Evolutionary conservation across 2,113 vertebrate genomes (phyloP).

Genomic region (Diadophis punctatus): DNA sequence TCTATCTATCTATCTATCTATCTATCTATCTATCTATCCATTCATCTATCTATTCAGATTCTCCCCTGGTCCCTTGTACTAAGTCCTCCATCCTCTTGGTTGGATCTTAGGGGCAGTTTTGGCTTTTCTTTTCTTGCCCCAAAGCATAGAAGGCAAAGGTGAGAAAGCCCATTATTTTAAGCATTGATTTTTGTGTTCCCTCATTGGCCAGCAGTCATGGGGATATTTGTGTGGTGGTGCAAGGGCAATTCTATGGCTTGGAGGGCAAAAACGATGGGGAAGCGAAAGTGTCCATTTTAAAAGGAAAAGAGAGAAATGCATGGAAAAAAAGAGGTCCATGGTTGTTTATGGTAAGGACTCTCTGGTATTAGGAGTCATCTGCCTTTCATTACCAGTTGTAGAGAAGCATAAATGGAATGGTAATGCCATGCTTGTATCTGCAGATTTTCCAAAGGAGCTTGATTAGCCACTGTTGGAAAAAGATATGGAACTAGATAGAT

Average conservation of each 20-base stretch:
- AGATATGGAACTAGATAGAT: background rate
- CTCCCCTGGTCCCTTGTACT: background rate
- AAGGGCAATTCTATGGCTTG: background rate
- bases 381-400: background rate
- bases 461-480: background rate
- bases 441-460: background rate
- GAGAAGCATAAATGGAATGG: background rate
- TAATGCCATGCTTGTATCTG: background rate
- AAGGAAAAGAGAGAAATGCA: background rate
- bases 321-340: background rate
- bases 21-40: no score
- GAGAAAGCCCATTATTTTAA: background rate
- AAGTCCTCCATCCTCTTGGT: background rate
- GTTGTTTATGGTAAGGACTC: background rate
- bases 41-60: background rate
- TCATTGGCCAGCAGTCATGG: background rate
- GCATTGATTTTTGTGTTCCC: background rate
- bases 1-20: no score
- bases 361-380: background rate
- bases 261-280: background rate
- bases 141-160: background rate
- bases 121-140: background rate
- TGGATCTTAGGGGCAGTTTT: background rate
- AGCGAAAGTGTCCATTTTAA: background rate
- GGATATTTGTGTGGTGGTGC: background rate